phyloP scores from a whole-genome alignment of 2,797 vertebrate species.

The Poeciliopsis presidionis region DNA sequence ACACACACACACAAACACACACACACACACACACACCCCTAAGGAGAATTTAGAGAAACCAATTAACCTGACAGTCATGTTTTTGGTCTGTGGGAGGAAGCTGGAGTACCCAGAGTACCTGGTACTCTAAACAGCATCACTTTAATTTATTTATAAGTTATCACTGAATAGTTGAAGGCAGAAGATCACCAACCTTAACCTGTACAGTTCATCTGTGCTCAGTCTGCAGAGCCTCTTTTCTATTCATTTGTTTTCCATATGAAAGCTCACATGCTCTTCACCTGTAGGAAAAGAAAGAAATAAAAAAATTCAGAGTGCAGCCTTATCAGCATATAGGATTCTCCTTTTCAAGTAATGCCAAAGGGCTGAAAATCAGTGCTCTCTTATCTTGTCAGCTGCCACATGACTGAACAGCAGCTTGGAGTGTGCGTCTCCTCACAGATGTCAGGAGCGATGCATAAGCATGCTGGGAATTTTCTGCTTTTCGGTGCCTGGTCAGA shows the following conservation, averaged over 20 bases:
- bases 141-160: neutral
- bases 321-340: slow-evolving; percentile 40
- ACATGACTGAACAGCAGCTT: slow-evolving; percentile 37
- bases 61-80: no score
- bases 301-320: slow-evolving; percentile 15
- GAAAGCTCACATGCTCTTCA: slow-evolving; percentile 40
- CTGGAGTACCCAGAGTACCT: no score
- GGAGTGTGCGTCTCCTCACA: slow-evolving; percentile 28
- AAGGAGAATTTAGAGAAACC: no score
- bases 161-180: neutral
- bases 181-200: neutral
- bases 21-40: no score
- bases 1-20: no score
- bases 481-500: slow-evolving; percentile 28
- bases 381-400: slow-evolving; percentile 61
- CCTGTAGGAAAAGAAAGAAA: slow-evolving; percentile 19
- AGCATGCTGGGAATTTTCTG: slow-evolving; percentile 23
- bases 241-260: slow-evolving; percentile 29
- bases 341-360: slow-evolving; percentile 55
- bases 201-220: neutral
- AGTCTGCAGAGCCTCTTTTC: slow-evolving; percentile 14
- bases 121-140: neutral
- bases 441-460: slow-evolving; percentile 44
- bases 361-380: slow-evolving; percentile 49
- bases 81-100: no score